phyloP scores from a whole-genome alignment of 2,113 vertebrate genomes.

The Anhinga rufa region DNA sequence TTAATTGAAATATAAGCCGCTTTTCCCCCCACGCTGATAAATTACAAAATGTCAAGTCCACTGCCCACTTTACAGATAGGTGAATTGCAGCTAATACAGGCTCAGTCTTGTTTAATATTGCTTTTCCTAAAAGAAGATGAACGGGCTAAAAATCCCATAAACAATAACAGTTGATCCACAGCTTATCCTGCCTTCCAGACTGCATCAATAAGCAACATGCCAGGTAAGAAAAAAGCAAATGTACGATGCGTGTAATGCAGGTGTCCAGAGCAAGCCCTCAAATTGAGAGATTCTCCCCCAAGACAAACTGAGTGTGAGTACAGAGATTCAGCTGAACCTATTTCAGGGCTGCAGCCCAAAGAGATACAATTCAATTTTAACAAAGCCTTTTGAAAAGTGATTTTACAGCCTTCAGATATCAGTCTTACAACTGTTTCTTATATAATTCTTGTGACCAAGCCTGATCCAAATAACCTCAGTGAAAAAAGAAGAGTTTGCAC shows the following conservation, averaged over 20 bases:
- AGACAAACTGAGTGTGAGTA: background rate
- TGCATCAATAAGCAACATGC: background rate
- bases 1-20: background rate
- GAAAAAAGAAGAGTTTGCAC: background rate
- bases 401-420: background rate
- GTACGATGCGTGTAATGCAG: accelerated
- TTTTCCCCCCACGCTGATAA: background rate
- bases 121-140: background rate
- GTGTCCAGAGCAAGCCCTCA: background rate
- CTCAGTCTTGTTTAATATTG: background rate
- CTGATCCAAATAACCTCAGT: background rate
- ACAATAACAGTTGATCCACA: background rate
- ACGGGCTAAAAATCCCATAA: background rate
- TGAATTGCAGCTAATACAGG: background rate
- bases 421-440: background rate
- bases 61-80: background rate
- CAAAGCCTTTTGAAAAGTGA: background rate
- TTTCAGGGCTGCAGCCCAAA: background rate
- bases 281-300: background rate
- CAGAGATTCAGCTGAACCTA: background rate
- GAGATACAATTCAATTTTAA: background rate
- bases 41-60: background rate
- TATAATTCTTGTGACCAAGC: background rate
- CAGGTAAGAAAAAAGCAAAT: background rate
- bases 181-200: background rate